A percentile compares a stretch with the other conserved stretches of the same genome.
Conservation (phyloP, 2,888 invertebrate genomes). For the Teinopalpus imperialis region DNA sequence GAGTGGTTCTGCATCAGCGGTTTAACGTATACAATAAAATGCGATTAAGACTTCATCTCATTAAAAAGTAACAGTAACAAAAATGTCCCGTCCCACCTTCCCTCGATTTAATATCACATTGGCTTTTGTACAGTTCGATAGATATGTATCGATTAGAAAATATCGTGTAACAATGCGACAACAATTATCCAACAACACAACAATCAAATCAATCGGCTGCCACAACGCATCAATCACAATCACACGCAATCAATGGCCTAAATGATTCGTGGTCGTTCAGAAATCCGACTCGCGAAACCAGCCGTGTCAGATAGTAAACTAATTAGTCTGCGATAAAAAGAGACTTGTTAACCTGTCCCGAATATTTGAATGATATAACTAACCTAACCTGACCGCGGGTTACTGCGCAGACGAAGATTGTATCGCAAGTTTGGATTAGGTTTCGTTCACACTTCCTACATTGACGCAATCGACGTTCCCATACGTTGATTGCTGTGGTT, state of each 20-base stretch:
- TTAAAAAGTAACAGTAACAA: too few species aligned
- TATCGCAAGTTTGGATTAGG: conserved; percentile 46
- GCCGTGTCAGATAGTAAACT: conserved; percentile 27
- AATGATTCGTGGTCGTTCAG: conserved; percentile 21
- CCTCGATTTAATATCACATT: too few species aligned
- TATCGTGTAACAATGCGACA: neutral
- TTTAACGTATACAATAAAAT: too few species aligned
- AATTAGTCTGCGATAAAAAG: conserved; percentile 34
- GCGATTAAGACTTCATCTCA: too few species aligned
- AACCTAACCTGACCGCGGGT: conserved; percentile 34
- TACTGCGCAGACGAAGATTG: conserved; percentile 34
- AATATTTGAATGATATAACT: conserved; percentile 36
- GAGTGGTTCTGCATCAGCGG: too few species aligned
- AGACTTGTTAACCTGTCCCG: conserved; percentile 30
- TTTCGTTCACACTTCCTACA: conserved; percentile 64
- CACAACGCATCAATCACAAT: conserved; percentile 32
- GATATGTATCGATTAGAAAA: too few species aligned
- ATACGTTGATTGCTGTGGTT: conserved; percentile 39
- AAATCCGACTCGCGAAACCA: conserved; percentile 17
- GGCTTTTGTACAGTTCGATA: too few species aligned
- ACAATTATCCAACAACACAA: conserved; percentile 11
- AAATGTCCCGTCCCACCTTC: too few species aligned
- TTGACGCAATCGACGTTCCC: conserved; percentile 54
- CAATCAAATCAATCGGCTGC: conserved; percentile 28
- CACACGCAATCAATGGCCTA: too few species aligned